Evolutionary conservation across 2,797 vertebrate species (phyloP).

Genomic region (Sphenopsis melanotis): DNA sequence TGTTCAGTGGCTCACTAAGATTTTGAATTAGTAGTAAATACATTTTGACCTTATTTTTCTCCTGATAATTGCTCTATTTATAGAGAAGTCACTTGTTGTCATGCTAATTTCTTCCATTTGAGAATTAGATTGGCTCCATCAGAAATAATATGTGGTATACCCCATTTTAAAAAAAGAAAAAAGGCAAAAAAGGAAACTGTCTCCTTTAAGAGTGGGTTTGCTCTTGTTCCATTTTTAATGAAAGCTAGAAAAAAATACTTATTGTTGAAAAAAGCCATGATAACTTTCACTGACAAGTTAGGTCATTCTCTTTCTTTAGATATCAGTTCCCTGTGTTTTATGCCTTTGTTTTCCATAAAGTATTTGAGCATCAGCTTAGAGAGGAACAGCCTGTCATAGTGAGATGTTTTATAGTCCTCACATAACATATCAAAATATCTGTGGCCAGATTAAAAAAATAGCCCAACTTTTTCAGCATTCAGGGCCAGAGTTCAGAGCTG

Average conservation of each 20-base stretch:
- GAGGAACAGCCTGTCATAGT: not conserved
- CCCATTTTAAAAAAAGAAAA: not conserved
- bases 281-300: not conserved
- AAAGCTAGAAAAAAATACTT: not conserved
- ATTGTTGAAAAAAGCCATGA: not conserved
- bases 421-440: not conserved
- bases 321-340: not conserved
- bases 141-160: not conserved
- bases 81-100: slow-evolving; percentile 27
- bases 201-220: slow-evolving; percentile 20
- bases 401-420: not conserved
- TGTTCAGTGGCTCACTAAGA: slow-evolving; percentile 38
- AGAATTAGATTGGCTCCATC: not conserved
- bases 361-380: not conserved
- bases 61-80: slow-evolving; percentile 42
- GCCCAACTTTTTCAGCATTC: not conserved
- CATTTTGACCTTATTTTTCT: slow-evolving; percentile 56
- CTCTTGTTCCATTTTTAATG: not conserved
- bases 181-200: not conserved
- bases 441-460: not conserved
- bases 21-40: slow-evolving; percentile 63
- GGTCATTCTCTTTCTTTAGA: not conserved
- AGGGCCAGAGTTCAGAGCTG: not conserved
- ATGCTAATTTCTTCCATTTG: not conserved
- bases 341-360: not conserved